phyloP scores from a whole-genome alignment of 2,797 vertebrate genomes.

The Pangasius mekongensis region DNA sequence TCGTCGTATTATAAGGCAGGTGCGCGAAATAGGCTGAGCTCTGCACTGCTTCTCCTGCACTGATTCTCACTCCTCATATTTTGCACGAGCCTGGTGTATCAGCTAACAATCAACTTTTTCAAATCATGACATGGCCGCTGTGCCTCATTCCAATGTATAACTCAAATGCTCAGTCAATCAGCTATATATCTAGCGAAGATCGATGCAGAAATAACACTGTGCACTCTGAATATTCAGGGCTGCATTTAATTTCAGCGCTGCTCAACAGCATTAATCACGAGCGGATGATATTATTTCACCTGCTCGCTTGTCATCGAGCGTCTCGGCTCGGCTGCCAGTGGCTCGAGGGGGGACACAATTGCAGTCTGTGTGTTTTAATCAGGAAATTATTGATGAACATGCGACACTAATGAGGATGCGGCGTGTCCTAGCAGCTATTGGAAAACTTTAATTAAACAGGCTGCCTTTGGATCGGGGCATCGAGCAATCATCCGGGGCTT shows the following conservation, averaged over 20 bases:
- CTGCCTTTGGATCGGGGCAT: conserved; percentile 55
- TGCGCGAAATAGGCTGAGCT: neutral
- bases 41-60: neutral
- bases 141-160: neutral
- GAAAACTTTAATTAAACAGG: conserved; percentile 65
- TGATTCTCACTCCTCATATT: neutral
- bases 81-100: neutral
- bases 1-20: too few species aligned
- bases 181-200: neutral
- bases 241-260: neutral
- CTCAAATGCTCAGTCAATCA: neutral
- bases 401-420: conserved; percentile 48
- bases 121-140: neutral
- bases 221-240: neutral
- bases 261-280: conserved; percentile 8
- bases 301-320: neutral
- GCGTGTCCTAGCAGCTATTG: conserved; percentile 38
- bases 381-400: conserved; percentile 61
- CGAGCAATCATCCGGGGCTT: conserved; percentile 47
- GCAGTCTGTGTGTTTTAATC: conserved; percentile 50
- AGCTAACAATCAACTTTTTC: neutral
- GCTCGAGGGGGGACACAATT: neutral
- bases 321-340: conserved; percentile 6
- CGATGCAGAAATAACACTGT: too few species aligned
- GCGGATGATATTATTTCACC: neutral